phyloP scores from a whole-genome alignment of 2,888 invertebrate genomes.

The Platycheirus albimanus region DNA sequence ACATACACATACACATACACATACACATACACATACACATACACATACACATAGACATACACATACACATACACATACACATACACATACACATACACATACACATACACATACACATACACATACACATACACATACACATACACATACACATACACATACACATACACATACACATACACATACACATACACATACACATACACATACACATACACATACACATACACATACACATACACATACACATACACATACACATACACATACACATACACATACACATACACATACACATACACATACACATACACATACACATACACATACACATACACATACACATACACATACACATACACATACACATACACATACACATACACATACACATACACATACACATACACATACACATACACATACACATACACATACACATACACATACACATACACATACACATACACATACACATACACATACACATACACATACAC shows the following conservation, averaged over 20 bases:
- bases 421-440: neutral
- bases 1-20: slow-evolving; percentile 4
- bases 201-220: neutral
- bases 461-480: slow-evolving; percentile 2
- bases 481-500: neutral
- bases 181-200: neutral
- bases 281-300: neutral
- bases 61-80: slow-evolving; percentile 4
- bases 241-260: neutral
- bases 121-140: slow-evolving; percentile 4
- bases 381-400: neutral
- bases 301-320: slow-evolving; percentile 4
- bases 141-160: slow-evolving; percentile 4
- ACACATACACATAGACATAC: slow-evolving; percentile 1
- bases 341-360: neutral
- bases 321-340: neutral
- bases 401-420: neutral
- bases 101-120: slow-evolving; percentile 2
- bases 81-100: slow-evolving; percentile 4
- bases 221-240: neutral
- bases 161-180: slow-evolving; percentile 2
- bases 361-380: neutral
- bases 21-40: slow-evolving; percentile 4
- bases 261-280: neutral
- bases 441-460: slow-evolving; percentile 4